A percentile compares a stretch with the other conserved stretches of the same genome.
These are phyloP conservation scores for Neogobius melanostomus DNA, from an alignment of 2,113 vertebrate genomes.

Conservation along the genomic window DNA sequence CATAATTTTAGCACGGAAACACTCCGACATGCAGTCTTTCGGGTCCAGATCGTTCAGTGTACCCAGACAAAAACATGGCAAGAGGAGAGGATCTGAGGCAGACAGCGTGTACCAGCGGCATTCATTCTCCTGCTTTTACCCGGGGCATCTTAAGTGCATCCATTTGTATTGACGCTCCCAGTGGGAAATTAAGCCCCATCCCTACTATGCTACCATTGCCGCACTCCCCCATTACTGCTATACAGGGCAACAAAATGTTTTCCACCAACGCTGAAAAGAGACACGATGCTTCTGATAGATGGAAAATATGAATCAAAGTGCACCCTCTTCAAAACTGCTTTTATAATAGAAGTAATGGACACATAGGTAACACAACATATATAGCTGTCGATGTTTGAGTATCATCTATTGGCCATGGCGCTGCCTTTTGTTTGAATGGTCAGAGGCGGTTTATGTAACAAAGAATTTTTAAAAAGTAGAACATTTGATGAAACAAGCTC, in stretches of 20 bases:
- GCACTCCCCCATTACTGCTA: conserved; percentile 5
- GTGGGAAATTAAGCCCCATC: conserved; percentile 36
- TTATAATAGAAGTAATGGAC: neutral
- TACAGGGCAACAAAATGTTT: conserved; percentile 10
- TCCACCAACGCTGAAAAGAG: conserved; percentile 2
- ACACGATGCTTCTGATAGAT: neutral
- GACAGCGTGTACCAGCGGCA: conserved; percentile 22
- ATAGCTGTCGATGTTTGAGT: neutral
- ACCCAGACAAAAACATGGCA: conserved; percentile 23
- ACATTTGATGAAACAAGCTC: conserved; percentile 39
- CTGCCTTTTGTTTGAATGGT: conserved; percentile 14
- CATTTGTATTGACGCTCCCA: conserved; percentile 28
- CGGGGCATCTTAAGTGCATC: conserved; percentile 52
- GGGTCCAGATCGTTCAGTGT: conserved; percentile 41
- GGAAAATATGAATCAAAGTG: conserved; percentile 1
- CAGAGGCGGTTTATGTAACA: conserved; percentile 34
- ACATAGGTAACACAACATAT: neutral
- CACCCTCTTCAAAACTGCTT: neutral
- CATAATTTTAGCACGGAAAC: conserved; percentile 19
- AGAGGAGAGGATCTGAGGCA: conserved; percentile 7
- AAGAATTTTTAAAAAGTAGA: conserved; percentile 21
- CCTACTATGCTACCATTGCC: conserved; percentile 4
- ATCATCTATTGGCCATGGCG: neutral
- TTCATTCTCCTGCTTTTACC: conserved; percentile 52
- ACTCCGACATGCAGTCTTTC: conserved; percentile 11